Evolutionary conservation across 2,888 invertebrate genomes (phyloP).

Genomic region (Melanophora roralis): DNA sequence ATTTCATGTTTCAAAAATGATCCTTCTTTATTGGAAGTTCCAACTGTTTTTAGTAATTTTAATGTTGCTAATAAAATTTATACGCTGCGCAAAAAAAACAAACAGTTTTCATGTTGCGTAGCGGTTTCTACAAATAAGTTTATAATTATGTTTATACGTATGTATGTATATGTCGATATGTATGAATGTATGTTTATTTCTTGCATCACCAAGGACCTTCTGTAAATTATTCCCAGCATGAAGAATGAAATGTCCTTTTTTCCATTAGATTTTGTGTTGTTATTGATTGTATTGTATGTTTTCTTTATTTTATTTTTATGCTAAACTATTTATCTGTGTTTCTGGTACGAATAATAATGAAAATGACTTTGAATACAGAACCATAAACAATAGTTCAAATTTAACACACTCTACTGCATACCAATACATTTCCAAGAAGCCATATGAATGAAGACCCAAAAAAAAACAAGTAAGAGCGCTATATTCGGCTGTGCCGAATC

Average conservation of each 20-base stretch:
- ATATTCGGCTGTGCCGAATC: no score
- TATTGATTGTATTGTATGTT: background rate
- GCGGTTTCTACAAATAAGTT: background rate
- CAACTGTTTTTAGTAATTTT: background rate
- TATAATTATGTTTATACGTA: background rate
- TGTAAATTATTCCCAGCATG: slow-evolving; percentile 24
- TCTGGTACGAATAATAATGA: slow-evolving; percentile 34
- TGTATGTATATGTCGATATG: background rate
- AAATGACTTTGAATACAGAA: background rate
- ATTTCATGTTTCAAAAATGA: background rate
- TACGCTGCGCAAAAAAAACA: slow-evolving; percentile 57
- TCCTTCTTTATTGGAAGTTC: no score
- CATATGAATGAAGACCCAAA: slow-evolving; percentile 20
- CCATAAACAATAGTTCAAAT: background rate
- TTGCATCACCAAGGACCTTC: slow-evolving; percentile 39
- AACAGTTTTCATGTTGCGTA: slow-evolving; percentile 19
- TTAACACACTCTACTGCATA: background rate
- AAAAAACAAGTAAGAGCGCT: background rate
- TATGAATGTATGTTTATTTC: slow-evolving; percentile 12
- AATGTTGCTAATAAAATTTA: slow-evolving; percentile 39
- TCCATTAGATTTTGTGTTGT: background rate
- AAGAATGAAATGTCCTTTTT: background rate
- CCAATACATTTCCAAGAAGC: slow-evolving; percentile 21
- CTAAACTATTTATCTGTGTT: slow-evolving; percentile 46
- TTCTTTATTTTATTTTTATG: slow-evolving; percentile 22